A percentile compares a stretch with the other conserved stretches of the same genome.
These are phyloP conservation scores for Standfussiana lucernea DNA, from an alignment of 2,888 invertebrate species.

Conservation along the genomic window DNA sequence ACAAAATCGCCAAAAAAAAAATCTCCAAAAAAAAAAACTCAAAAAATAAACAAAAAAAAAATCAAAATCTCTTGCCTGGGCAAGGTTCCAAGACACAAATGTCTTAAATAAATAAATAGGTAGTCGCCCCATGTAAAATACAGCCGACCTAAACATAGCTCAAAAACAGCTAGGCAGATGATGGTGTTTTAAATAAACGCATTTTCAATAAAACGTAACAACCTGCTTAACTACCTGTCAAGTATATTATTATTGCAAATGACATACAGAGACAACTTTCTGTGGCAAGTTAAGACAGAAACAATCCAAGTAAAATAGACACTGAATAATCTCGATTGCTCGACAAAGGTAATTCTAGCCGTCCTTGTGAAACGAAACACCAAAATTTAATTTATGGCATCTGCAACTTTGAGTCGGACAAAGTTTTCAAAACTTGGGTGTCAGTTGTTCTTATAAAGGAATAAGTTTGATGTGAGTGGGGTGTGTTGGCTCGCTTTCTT, in stretches of 20 bases:
- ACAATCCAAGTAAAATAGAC: slow-evolving; percentile 27
- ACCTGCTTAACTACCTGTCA: too few species aligned
- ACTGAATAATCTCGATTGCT: slow-evolving; percentile 49
- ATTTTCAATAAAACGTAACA: too few species aligned
- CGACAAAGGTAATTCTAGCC: slow-evolving; percentile 54
- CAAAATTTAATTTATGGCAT: slow-evolving; percentile 76
- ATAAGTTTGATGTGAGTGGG: slow-evolving; percentile 74
- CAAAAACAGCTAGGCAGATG: too few species aligned
- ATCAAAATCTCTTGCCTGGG: too few species aligned
- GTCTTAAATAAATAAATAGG: too few species aligned
- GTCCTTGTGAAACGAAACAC: slow-evolving; percentile 58
- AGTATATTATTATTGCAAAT: not conserved
- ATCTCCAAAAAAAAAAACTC: too few species aligned
- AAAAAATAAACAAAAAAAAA: too few species aligned
- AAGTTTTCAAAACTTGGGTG: slow-evolving; percentile 74
- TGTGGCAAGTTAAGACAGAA: slow-evolving; percentile 29
- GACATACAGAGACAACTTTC: not conserved
- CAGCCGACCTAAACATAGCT: too few species aligned
- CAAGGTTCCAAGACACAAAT: too few species aligned
- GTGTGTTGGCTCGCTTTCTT: slow-evolving; percentile 65
- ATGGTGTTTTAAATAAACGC: not conserved
- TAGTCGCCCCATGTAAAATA: too few species aligned
- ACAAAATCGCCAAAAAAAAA: too few species aligned
- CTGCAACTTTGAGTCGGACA: slow-evolving; percentile 67
- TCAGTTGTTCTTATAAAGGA: slow-evolving; percentile 75